phyloP scores from a whole-genome alignment of 2,113 vertebrate genomes.

The Rutilus rutilus region DNA sequence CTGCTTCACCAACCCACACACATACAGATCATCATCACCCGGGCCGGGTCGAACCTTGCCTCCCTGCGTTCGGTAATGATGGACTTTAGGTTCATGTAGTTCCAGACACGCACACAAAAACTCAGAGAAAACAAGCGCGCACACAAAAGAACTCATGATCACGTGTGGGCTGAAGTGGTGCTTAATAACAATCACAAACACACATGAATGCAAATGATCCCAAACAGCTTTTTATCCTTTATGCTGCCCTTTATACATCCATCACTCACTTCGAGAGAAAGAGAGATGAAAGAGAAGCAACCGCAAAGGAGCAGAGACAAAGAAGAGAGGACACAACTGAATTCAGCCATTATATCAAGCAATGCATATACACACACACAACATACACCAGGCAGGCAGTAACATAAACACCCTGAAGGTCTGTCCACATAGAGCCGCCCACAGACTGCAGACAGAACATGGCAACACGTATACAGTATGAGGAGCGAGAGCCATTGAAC shows the following conservation, averaged over 20 bases:
- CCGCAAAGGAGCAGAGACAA: slow-evolving; percentile 10
- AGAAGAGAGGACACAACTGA: neutral
- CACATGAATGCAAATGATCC: neutral
- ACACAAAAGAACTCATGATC: slow-evolving; percentile 49
- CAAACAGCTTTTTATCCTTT: slow-evolving; percentile 15
- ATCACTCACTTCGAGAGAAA: slow-evolving; percentile 18
- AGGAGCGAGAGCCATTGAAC: neutral
- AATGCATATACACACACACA: slow-evolving; percentile 13
- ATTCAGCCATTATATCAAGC: neutral
- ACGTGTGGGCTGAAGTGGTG: slow-evolving; percentile 29
- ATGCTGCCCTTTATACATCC: neutral
- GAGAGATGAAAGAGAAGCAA: neutral
- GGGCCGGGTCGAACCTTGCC: neutral
- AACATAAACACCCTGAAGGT: slow-evolving; percentile 13
- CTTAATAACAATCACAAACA: slow-evolving; percentile 26
- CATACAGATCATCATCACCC: slow-evolving; percentile 13
- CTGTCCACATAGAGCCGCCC: neutral
- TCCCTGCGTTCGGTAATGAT: neutral
- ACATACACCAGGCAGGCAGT: slow-evolving; percentile 26
- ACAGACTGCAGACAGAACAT: slow-evolving; percentile 35
- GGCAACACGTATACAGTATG: slow-evolving; percentile 5
- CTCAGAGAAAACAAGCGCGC: slow-evolving; percentile 30
- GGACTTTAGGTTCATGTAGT: slow-evolving; percentile 8
- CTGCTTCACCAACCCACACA: slow-evolving; percentile 16
- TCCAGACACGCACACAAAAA: slow-evolving; percentile 6